Evolutionary conservation across 37 sponge, comb jelly and placozoan genomes (phyloP).

Genomic region (Halichondria panicea): DNA sequence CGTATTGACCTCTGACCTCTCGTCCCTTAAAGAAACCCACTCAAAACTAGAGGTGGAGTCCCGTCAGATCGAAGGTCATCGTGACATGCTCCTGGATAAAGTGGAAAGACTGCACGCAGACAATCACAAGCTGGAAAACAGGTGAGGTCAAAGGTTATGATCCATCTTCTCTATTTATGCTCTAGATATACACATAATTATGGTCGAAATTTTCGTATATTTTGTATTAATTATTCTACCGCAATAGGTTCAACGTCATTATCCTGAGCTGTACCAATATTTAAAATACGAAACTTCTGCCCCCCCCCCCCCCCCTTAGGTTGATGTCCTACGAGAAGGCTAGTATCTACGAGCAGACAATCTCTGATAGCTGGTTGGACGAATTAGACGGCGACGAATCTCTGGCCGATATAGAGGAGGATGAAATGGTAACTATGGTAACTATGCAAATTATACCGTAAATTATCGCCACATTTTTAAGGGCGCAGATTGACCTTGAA

Average conservation of each 20-base stretch:
- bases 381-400: slow-evolving; percentile 31
- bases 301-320: neutral
- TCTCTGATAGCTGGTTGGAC: slow-evolving; percentile 38
- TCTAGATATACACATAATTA: no score
- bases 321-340: slow-evolving; percentile 52
- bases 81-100: slow-evolving; percentile 63
- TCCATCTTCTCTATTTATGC: no score
- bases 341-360: slow-evolving; percentile 34
- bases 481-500: no score
- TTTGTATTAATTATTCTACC: no score
- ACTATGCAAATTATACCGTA: no score
- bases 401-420: no score
- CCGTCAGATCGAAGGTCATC: slow-evolving; percentile 19
- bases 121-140: slow-evolving; percentile 72
- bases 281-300: neutral
- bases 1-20: slow-evolving; percentile 22
- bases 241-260: no score
- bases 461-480: no score
- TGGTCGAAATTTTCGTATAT: neutral
- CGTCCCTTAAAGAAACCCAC: neutral
- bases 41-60: slow-evolving; percentile 11
- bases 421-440: no score
- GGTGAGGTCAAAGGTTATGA: no score
- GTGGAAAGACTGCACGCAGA: slow-evolving; percentile 81
- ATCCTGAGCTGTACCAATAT: neutral